These are phyloP conservation scores for Enteromius fasciolatus DNA, from an alignment of 2,797 vertebrate genomes.

Conservation along the genomic window DNA sequence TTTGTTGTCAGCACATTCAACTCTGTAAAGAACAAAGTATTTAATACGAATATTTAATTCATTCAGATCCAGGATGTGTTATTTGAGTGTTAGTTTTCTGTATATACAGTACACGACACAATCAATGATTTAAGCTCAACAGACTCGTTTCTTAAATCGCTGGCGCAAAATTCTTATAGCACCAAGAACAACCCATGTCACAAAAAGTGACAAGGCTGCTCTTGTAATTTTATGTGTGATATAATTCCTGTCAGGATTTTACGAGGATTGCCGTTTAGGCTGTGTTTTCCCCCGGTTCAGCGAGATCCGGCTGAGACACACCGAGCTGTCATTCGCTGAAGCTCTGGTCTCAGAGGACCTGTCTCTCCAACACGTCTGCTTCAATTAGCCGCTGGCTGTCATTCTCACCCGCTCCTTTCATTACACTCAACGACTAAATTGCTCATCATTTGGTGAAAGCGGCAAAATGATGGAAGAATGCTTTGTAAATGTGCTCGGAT, in stretches of 20 bases:
- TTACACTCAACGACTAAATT: slow-evolving; percentile 27
- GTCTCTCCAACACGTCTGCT: slow-evolving; percentile 6
- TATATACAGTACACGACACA: too few species aligned
- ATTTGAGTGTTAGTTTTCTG: too few species aligned
- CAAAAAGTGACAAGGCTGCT: slow-evolving; percentile 22
- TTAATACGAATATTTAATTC: too few species aligned
- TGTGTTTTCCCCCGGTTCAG: neutral
- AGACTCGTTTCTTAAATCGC: neutral
- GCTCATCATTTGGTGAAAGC: slow-evolving; percentile 7
- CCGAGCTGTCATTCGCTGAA: neutral
- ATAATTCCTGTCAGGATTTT: slow-evolving; percentile 44
- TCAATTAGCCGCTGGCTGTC: slow-evolving; percentile 37
- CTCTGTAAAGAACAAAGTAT: too few species aligned
- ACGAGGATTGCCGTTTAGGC: neutral
- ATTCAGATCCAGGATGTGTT: too few species aligned
- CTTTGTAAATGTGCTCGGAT: neutral
- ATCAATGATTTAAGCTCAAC: neutral
- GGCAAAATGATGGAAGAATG: neutral
- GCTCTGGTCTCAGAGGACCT: neutral
- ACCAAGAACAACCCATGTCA: slow-evolving; percentile 10
- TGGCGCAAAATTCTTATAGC: neutral
- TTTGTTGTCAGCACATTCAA: too few species aligned
- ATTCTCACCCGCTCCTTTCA: slow-evolving; percentile 18
- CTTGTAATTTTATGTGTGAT: slow-evolving; percentile 33
- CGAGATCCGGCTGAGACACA: slow-evolving; percentile 11